Conservation (phyloP, 2,888 invertebrate species). For the Tetheella fluctuosa region DNA sequence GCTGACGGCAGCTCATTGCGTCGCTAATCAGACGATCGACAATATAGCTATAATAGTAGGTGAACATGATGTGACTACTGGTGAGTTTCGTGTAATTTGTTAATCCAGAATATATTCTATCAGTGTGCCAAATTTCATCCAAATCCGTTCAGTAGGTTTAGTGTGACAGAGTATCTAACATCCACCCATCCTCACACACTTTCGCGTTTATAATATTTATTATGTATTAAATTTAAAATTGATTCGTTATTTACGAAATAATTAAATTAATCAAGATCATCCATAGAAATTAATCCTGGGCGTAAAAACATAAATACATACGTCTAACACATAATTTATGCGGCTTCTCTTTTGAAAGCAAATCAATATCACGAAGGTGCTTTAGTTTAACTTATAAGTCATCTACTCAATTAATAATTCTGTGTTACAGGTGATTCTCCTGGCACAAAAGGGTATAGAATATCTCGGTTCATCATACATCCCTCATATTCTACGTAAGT, state of each 20-base stretch:
- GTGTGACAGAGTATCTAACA: too few relatives aligned
- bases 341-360: background rate
- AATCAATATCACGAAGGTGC: background rate
- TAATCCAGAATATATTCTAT: too few relatives aligned
- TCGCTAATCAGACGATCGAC: conserved; percentile 55
- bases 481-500: conserved; percentile 64
- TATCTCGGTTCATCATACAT: conserved; percentile 69
- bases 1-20: conserved; percentile 84
- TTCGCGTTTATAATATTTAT: too few relatives aligned
- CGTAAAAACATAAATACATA: background rate
- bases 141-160: too few relatives aligned
- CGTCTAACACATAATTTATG: background rate
- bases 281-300: too few relatives aligned
- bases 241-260: too few relatives aligned
- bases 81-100: too few relatives aligned
- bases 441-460: conserved; percentile 63
- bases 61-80: conserved; percentile 70
- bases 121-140: too few relatives aligned
- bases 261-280: too few relatives aligned
- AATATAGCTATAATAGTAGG: conserved; percentile 74
- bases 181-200: too few relatives aligned
- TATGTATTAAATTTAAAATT: too few relatives aligned
- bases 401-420: background rate
- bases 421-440: conserved; percentile 77
- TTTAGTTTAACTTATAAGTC: background rate